phyloP scores from a whole-genome alignment of 2,113 vertebrate genomes.

The Ictalurus punctatus region DNA sequence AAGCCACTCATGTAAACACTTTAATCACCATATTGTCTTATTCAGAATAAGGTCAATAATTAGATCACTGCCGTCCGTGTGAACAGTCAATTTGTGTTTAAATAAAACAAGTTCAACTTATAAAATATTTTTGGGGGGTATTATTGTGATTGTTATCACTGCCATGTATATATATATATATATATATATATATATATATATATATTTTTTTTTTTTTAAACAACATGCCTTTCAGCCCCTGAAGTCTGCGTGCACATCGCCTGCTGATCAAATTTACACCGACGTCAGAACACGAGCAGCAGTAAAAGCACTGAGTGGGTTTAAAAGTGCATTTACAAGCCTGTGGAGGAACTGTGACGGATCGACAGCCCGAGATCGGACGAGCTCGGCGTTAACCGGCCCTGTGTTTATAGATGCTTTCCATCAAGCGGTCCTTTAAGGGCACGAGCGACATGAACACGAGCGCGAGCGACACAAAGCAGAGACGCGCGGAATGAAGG shows the following conservation, averaged over 20 bases:
- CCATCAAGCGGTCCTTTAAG: conserved; percentile 14
- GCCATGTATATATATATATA: not conserved
- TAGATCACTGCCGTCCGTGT: too few species aligned
- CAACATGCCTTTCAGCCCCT: not conserved
- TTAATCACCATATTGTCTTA: too few species aligned
- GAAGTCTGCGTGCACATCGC: not conserved
- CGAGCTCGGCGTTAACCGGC: not conserved
- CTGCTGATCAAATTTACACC: not conserved
- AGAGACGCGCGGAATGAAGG: not conserved
- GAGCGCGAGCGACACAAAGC: conserved; percentile 20
- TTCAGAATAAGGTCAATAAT: too few species aligned
- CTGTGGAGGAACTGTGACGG: not conserved
- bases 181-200: too few species aligned
- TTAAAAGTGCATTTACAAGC: not conserved
- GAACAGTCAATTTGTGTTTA: too few species aligned
- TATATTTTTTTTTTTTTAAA: too few species aligned
- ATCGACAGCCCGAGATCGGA: not conserved
- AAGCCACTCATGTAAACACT: too few species aligned
- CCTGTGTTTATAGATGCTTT: conserved; percentile 28
- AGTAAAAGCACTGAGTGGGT: not conserved
- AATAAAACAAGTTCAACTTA: too few species aligned
- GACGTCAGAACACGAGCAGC: not conserved
- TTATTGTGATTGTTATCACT: not conserved
- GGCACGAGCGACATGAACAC: not conserved
- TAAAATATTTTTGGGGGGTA: too few species aligned